phyloP scores from a whole-genome alignment of 1,140 invertebrate genomes.

The Apis florea region DNA sequence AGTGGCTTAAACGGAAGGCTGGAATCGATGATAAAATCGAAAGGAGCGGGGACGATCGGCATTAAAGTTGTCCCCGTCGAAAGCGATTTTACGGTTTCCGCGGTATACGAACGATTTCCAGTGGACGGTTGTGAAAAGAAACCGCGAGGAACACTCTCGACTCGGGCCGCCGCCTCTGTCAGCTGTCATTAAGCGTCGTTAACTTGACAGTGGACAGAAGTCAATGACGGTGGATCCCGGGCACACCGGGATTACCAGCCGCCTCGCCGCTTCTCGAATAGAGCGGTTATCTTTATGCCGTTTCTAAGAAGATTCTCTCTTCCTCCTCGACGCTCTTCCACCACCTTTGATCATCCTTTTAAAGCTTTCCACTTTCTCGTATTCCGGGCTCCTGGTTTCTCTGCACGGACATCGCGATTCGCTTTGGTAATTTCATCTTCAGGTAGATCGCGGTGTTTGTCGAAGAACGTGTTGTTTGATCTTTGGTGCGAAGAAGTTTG shows the following conservation, averaged over 20 bases:
- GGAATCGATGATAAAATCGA: constrained; percentile 57
- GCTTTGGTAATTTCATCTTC: not conserved
- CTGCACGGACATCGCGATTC: not conserved
- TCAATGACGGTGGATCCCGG: constrained; percentile 48
- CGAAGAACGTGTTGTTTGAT: no score
- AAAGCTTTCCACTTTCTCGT: not conserved
- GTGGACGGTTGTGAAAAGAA: constrained; percentile 14
- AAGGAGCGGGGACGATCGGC: constrained; percentile 10
- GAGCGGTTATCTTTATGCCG: constrained; percentile 65
- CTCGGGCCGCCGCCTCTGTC: constrained; percentile 50
- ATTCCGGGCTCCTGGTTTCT: not conserved
- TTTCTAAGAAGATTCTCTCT: constrained; percentile 61
- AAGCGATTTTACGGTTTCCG: constrained; percentile 59
- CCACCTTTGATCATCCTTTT: constrained; percentile 13
- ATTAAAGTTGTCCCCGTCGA: constrained; percentile 37
- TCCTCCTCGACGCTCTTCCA: not conserved
- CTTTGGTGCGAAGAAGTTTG: no score
- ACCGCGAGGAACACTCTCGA: constrained; percentile 43
- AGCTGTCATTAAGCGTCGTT: constrained; percentile 66
- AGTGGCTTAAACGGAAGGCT: not conserved
- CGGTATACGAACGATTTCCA: constrained; percentile 35
- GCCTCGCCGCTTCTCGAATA: constrained; percentile 44
- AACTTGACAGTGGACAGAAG: constrained; percentile 65
- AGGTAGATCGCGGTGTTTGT: not conserved
- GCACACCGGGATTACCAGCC: constrained; percentile 50